Conservation (phyloP, 2,797 vertebrate species). For the Galago senegalensis region DNA sequence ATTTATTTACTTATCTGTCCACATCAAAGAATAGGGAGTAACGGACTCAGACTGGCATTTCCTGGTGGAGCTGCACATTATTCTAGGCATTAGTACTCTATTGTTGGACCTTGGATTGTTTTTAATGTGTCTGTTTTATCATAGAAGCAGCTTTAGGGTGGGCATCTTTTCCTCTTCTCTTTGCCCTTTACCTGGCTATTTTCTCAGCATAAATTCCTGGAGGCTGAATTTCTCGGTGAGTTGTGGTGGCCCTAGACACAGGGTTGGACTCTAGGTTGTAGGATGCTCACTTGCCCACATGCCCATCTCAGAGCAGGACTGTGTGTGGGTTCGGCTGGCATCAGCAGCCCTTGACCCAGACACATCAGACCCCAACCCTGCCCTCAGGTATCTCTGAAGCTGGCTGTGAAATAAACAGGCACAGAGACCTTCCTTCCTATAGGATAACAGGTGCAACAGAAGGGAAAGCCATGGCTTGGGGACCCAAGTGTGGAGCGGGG, state of each 20-base stretch:
- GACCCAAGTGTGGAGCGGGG: background rate
- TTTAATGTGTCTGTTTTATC: background rate
- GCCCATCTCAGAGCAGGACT: background rate
- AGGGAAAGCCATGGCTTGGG: background rate
- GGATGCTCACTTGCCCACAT: background rate
- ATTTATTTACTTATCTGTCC: background rate
- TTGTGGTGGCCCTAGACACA: background rate
- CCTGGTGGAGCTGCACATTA: rapidly evolving
- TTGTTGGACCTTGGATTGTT: background rate
- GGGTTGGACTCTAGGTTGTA: no score
- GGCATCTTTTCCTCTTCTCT: background rate
- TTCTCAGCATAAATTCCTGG: background rate
- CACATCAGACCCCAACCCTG: background rate
- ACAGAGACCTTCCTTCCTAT: no score
- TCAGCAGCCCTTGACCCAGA: background rate
- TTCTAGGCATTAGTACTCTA: rapidly evolving
- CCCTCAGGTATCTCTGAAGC: background rate
- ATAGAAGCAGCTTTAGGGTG: background rate
- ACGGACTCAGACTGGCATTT: background rate
- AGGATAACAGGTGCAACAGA: no score
- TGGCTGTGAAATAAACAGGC: background rate
- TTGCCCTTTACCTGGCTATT: background rate
- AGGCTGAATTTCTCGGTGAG: background rate
- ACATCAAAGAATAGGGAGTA: no score
- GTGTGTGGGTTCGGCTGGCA: no score